Evolutionary conservation across 2,797 vertebrate genomes (phyloP).

Genomic region (Lepilemur ruficaudatus): DNA sequence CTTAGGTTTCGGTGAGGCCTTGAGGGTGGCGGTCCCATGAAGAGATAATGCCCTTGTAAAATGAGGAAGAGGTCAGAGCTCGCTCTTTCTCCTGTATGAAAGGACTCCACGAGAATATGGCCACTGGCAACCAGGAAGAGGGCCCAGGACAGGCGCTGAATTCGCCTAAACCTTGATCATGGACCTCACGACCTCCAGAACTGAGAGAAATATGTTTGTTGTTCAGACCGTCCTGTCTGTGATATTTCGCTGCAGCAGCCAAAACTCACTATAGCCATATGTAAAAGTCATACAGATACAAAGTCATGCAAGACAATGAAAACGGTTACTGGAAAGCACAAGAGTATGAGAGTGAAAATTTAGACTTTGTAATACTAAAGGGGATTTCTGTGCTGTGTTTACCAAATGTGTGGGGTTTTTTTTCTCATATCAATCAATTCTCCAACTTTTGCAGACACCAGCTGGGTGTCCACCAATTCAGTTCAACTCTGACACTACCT

Average conservation of each 20-base stretch:
- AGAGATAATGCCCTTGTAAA: background rate
- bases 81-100: background rate
- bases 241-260: background rate
- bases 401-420: fast-evolving
- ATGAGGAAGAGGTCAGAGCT: background rate
- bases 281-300: background rate
- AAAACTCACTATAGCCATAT: background rate
- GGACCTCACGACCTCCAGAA: background rate
- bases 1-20: background rate
- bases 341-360: background rate
- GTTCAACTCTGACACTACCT: background rate
- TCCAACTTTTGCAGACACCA: background rate
- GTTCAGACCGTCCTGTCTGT: background rate
- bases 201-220: background rate
- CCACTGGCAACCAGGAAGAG: background rate
- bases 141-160: fast-evolving
- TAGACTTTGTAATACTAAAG: background rate
- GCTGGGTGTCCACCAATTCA: background rate
- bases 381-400: background rate
- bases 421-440: background rate
- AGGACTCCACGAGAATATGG: too few species aligned
- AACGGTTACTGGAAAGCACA: background rate
- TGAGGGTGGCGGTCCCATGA: background rate
- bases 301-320: background rate
- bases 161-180: background rate